Evolutionary conservation across 2,113 vertebrate species (phyloP).

Genomic region (Cavia porcellus): DNA sequence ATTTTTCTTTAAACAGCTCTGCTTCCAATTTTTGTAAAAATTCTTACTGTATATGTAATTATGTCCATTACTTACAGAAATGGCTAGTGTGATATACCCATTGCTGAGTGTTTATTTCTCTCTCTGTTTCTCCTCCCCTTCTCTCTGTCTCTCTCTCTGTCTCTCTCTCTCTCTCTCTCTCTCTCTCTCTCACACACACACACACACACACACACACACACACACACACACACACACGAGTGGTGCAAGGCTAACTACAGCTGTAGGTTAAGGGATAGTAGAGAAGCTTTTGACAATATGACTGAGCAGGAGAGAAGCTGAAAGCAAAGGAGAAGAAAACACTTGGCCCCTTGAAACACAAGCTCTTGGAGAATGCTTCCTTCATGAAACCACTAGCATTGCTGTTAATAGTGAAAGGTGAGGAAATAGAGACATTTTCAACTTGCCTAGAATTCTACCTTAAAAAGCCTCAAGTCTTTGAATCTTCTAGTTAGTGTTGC

Average conservation of each 20-base stretch:
- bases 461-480: neutral
- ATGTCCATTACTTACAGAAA: slow-evolving; percentile 2
- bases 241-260: neutral
- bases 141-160: too few species aligned
- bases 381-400: neutral
- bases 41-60: neutral
- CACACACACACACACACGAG: neutral
- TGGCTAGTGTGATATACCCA: neutral
- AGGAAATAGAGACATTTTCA: neutral
- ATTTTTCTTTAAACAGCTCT: neutral
- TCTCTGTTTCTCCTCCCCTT: neutral
- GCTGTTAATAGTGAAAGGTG: neutral
- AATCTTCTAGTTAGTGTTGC: neutral
- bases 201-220: neutral
- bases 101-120: neutral
- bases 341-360: neutral
- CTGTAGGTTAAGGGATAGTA: neutral
- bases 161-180: too few species aligned
- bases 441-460: neutral
- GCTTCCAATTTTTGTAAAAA: slow-evolving; percentile 41
- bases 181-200: too few species aligned
- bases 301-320: neutral
- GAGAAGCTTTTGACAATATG: neutral
- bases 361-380: neutral
- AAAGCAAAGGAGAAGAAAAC: neutral